A percentile compares a stretch with the other conserved stretches of the same genome.
Conservation (phyloP, 1,140 invertebrate species). For the Dendroctonus valens region DNA sequence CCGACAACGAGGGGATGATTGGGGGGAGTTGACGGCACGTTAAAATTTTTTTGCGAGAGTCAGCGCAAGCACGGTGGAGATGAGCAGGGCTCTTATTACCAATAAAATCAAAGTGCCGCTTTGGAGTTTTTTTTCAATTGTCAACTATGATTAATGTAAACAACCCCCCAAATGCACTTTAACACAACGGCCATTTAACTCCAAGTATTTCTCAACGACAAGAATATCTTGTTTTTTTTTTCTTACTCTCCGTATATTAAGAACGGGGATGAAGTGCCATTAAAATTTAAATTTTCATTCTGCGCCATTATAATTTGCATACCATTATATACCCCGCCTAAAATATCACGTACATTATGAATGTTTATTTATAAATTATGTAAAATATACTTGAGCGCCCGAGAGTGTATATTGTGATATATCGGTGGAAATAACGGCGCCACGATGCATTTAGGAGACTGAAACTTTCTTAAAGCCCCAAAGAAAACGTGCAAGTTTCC, state of each 20-base stretch:
- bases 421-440: too few species aligned
- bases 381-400: constrained; percentile 41
- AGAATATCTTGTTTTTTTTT: too few species aligned
- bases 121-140: neutral
- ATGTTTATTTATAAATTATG: constrained; percentile 52
- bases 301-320: constrained; percentile 49
- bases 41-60: neutral
- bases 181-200: neutral
- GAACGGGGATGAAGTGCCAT: constrained; percentile 41
- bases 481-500: too few species aligned
- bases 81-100: too few species aligned
- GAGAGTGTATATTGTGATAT: constrained; percentile 5
- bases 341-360: constrained; percentile 49
- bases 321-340: constrained; percentile 42
- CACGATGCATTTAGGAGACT: too few species aligned
- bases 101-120: too few species aligned
- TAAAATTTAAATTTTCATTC: constrained; percentile 48
- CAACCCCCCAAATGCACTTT: neutral
- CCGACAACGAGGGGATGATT: neutral
- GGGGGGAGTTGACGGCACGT: neutral
- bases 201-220: neutral
- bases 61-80: neutral
- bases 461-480: too few species aligned
- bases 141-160: neutral
- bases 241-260: constrained; percentile 10